These are phyloP conservation scores for Cabera pusaria DNA, from an alignment of 2,888 invertebrate genomes.

Conservation along the genomic window DNA sequence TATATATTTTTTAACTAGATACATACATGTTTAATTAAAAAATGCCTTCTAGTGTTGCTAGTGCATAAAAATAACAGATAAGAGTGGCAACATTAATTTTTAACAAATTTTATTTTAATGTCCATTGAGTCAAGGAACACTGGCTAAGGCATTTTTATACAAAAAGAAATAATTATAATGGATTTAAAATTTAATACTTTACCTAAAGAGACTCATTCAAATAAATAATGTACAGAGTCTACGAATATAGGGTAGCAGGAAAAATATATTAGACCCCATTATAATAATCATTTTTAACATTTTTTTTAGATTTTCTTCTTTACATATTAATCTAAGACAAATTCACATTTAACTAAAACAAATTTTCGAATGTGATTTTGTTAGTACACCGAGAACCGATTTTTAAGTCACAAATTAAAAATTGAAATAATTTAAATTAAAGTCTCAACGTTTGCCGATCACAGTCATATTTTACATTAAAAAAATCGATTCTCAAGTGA, in stretches of 20 bases:
- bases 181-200: slow-evolving; percentile 18
- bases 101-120: slow-evolving; percentile 22
- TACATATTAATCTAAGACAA: slow-evolving; percentile 39
- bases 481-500: slow-evolving; percentile 54
- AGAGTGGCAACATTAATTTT: slow-evolving; percentile 28
- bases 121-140: slow-evolving; percentile 9
- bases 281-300: slow-evolving; percentile 18
- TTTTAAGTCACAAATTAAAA: slow-evolving; percentile 47
- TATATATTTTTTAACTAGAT: slow-evolving; percentile 25
- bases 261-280: slow-evolving; percentile 29
- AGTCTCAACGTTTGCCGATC: slow-evolving; percentile 41
- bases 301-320: slow-evolving; percentile 30
- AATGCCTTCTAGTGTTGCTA: slow-evolving; percentile 23
- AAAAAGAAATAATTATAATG: slow-evolving; percentile 11
- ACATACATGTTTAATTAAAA: slow-evolving; percentile 24
- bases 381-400: slow-evolving; percentile 49
- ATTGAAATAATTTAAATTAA: slow-evolving; percentile 36
- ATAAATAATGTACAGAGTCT: slow-evolving; percentile 21
- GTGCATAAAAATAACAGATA: slow-evolving; percentile 13
- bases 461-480: slow-evolving; percentile 37
- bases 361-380: slow-evolving; percentile 73
- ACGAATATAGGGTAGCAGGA: slow-evolving; percentile 18
- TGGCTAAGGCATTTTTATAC: slow-evolving; percentile 25
- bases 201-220: slow-evolving; percentile 15
- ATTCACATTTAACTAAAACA: slow-evolving; percentile 74